These are phyloP conservation scores for Phylloscopus collybita DNA, from an alignment of 2,797 vertebrate genomes.

Conservation along the genomic window DNA sequence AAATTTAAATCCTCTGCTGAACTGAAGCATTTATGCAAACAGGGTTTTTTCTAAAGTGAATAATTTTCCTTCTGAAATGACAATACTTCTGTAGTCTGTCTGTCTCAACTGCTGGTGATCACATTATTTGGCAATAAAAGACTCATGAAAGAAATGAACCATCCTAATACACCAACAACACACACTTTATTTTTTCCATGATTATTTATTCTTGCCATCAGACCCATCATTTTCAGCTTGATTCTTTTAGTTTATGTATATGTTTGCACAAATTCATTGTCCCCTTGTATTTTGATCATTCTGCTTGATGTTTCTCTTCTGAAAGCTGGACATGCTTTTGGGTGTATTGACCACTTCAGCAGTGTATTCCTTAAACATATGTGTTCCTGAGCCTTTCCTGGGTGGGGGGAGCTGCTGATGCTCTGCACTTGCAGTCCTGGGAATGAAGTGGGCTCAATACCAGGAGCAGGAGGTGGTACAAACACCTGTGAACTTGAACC, in stretches of 20 bases:
- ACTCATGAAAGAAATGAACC: neutral
- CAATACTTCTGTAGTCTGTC: neutral
- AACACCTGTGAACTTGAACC: neutral
- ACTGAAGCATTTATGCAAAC: neutral
- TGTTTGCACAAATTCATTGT: neutral
- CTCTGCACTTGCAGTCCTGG: neutral
- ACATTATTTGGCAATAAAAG: neutral
- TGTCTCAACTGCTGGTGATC: neutral
- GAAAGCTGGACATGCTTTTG: neutral
- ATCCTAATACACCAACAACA: neutral
- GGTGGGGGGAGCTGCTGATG: neutral
- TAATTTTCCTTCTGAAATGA: neutral
- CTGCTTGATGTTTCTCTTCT: neutral
- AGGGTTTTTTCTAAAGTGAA: neutral
- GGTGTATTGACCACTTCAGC: neutral
- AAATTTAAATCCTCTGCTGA: neutral
- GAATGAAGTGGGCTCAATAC: neutral
- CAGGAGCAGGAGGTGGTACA: neutral
- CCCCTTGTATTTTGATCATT: neutral
- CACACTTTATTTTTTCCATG: neutral
- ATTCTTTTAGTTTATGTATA: neutral
- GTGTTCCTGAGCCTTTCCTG: neutral
- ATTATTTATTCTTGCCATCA: neutral
- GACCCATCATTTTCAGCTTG: neutral
- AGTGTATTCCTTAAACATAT: accelerated